phyloP scores from a whole-genome alignment of 2,113 vertebrate genomes.

The Coptodon rendalli region DNA sequence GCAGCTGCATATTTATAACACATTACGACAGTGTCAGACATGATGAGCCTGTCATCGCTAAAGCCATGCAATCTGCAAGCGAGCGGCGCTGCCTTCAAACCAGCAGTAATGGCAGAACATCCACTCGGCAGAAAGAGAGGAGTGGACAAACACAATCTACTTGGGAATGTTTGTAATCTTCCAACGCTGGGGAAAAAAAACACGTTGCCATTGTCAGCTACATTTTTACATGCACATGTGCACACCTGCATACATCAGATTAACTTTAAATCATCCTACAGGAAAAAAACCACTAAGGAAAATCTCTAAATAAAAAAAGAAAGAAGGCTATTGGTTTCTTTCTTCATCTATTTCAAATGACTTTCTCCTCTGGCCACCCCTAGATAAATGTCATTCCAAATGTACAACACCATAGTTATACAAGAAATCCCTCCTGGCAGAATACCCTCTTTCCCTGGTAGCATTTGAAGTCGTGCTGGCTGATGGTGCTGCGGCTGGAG shows the following conservation, averaged over 20 bases:
- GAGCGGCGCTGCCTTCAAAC: background rate
- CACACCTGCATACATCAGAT: background rate
- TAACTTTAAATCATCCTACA: background rate
- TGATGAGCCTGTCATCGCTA: slow-evolving; percentile 28
- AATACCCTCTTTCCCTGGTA: background rate
- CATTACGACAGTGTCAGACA: slow-evolving; percentile 35
- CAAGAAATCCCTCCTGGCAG: background rate
- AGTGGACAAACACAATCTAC: slow-evolving; percentile 24
- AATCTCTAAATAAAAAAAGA: background rate
- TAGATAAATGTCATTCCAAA: slow-evolving; percentile 9
- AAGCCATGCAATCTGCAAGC: slow-evolving; percentile 27
- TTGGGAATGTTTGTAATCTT: background rate
- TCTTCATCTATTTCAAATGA: background rate
- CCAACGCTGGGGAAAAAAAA: background rate
- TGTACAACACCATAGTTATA: background rate
- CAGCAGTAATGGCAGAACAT: background rate
- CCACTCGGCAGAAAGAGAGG: background rate
- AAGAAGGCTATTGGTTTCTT: background rate
- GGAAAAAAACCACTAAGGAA: background rate
- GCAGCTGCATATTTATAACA: slow-evolving; percentile 64
- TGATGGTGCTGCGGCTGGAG: background rate
- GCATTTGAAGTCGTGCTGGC: slow-evolving; percentile 3
- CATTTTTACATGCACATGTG: background rate
- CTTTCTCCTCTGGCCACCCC: background rate
- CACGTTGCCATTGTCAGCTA: background rate